Percentiles rank a stretch among this genome's conserved stretches.
These are phyloP conservation scores for Hypsibius dujardini DNA, from an alignment of 1,140 invertebrate species.

Conservation along the genomic window DNA sequence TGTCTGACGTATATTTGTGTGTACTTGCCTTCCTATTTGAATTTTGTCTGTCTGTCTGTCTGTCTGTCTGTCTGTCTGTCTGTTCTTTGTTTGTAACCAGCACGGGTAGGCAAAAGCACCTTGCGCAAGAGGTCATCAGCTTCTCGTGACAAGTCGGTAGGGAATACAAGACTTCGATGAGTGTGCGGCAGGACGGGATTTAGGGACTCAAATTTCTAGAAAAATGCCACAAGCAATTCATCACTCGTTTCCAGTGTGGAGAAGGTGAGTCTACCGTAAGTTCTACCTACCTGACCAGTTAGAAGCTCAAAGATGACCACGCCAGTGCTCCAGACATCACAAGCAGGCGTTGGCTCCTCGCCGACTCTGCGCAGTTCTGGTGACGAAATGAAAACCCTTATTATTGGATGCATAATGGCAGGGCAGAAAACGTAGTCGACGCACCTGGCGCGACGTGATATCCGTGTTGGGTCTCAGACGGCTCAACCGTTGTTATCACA, in stretches of 20 bases:
- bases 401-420: background rate
- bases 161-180: slow-evolving; percentile 43
- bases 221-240: slow-evolving; percentile 24
- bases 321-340: slow-evolving; percentile 62
- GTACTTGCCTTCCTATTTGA: too few relatives aligned
- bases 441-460: slow-evolving; percentile 42
- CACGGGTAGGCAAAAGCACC: slow-evolving; percentile 28
- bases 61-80: too few relatives aligned
- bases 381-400: background rate
- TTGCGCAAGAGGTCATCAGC: slow-evolving; percentile 40
- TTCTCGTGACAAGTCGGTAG: slow-evolving; percentile 38
- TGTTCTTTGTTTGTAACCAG: background rate
- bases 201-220: slow-evolving; percentile 41
- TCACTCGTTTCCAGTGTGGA: slow-evolving; percentile 19
- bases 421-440: background rate
- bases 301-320: slow-evolving; percentile 55
- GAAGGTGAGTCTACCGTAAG: slow-evolving; percentile 17
- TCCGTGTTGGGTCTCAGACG: slow-evolving; percentile 38
- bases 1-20: too few relatives aligned
- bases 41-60: too few relatives aligned
- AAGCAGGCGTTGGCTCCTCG: slow-evolving; percentile 32
- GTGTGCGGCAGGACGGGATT: slow-evolving; percentile 45
- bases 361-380: slow-evolving; percentile 38
- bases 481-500: slow-evolving; percentile 29
- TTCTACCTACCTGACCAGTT: slow-evolving; percentile 42